phyloP scores from a whole-genome alignment of 2,888 invertebrate genomes.

The Callimorpha dominula region DNA sequence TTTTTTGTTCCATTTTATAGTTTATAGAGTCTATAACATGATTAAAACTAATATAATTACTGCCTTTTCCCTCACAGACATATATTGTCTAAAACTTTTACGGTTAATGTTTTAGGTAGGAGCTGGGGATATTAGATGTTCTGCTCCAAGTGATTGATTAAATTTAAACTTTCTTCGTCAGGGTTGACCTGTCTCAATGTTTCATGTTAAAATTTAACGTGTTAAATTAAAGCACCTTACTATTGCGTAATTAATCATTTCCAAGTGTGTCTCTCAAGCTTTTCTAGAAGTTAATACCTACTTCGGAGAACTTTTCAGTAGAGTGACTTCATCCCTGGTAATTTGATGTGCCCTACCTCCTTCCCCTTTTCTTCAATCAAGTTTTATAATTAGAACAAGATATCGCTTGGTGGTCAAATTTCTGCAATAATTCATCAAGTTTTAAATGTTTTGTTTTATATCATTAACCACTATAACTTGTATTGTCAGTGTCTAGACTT shows the following conservation, averaged over 20 bases:
- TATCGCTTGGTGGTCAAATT: too few relatives aligned
- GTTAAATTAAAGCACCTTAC: background rate
- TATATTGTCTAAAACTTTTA: constrained; percentile 27
- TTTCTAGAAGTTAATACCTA: too few relatives aligned
- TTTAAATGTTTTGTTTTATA: too few relatives aligned
- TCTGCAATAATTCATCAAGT: too few relatives aligned
- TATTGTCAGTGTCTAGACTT: too few relatives aligned
- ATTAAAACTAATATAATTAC: background rate
- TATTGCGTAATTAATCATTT: constrained; percentile 1
- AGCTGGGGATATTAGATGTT: constrained; percentile 27
- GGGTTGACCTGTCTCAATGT: constrained; percentile 25
- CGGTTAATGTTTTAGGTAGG: constrained; percentile 32
- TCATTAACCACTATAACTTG: too few relatives aligned
- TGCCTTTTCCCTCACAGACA: background rate
- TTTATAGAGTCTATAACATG: background rate
- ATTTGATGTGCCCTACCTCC: too few relatives aligned
- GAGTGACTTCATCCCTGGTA: too few relatives aligned
- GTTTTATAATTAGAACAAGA: too few relatives aligned
- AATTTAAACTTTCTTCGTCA: constrained; percentile 44
- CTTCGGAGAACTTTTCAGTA: too few relatives aligned
- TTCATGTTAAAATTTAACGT: constrained; percentile 24
- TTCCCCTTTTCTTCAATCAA: too few relatives aligned
- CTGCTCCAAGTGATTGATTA: constrained; percentile 43
- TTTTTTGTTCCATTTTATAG: background rate
- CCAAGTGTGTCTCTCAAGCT: background rate